These are phyloP conservation scores for Propithecus coquereli DNA, from an alignment of 2,113 vertebrate genomes.

Conservation along the genomic window DNA sequence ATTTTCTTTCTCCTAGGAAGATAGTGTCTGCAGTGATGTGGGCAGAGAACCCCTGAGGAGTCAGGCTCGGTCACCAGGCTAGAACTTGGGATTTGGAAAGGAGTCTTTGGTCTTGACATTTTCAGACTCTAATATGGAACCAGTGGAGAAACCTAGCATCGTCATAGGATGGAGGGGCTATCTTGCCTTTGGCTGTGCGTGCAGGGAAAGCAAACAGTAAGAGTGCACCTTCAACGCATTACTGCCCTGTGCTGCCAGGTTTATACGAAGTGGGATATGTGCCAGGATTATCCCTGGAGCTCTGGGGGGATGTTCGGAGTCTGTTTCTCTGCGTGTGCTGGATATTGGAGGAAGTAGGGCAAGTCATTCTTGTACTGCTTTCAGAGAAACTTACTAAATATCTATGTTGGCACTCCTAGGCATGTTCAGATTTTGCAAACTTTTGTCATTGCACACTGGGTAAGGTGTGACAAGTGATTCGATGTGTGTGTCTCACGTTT, in stretches of 20 bases:
- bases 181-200: background rate
- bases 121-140: background rate
- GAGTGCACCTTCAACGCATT: background rate
- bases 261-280: background rate
- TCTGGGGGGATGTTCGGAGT: background rate
- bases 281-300: background rate
- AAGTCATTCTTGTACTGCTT: background rate
- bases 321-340: no score
- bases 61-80: background rate
- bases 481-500: background rate
- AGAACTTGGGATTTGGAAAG: background rate
- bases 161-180: background rate
- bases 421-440: background rate
- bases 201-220: background rate
- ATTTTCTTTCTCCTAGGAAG: background rate
- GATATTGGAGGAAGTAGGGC: background rate
- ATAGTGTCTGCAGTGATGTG: background rate
- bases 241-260: fast-evolving
- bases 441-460: fast-evolving
- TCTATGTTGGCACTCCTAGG: background rate
- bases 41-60: background rate
- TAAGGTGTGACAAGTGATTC: background rate
- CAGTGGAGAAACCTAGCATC: background rate
- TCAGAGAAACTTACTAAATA: background rate
- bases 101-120: background rate